Conservation (phyloP, 2,797 vertebrate genomes). For the Limnodromus scolopaceus region DNA sequence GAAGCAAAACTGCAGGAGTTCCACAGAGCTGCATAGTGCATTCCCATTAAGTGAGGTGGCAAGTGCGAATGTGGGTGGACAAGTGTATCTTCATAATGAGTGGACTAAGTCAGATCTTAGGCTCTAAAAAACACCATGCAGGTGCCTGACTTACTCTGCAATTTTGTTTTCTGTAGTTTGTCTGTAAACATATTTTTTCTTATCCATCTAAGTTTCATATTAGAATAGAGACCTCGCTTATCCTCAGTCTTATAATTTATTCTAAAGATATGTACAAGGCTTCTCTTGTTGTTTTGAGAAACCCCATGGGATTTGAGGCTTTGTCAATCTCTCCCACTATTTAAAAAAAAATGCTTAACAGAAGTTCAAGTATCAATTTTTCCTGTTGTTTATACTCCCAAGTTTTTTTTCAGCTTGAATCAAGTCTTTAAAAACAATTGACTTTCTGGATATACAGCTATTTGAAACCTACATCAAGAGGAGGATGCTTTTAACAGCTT, state of each 20-base stretch:
- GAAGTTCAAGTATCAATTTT: background rate
- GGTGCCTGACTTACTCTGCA: background rate
- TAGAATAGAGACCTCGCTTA: background rate
- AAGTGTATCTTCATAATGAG: background rate
- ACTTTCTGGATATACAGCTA: background rate
- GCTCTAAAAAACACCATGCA: background rate
- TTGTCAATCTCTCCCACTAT: background rate
- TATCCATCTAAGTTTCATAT: background rate
- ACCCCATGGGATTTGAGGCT: background rate
- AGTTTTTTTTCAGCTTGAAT: background rate
- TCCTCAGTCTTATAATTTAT: background rate
- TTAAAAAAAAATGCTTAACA: background rate
- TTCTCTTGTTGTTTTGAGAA: background rate
- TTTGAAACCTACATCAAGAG: background rate
- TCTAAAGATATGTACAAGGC: background rate
- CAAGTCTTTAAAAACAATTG: background rate
- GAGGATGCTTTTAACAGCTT: background rate
- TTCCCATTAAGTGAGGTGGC: background rate
- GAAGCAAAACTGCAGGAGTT: background rate
- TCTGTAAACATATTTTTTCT: background rate
- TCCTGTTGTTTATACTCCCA: background rate
- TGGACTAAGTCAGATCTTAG: background rate
- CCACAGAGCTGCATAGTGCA: background rate
- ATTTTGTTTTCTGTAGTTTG: background rate
- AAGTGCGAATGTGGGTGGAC: background rate